Evolutionary conservation across 2,797 vertebrate species (phyloP).

Genomic region (Fundulus diaphanus): DNA sequence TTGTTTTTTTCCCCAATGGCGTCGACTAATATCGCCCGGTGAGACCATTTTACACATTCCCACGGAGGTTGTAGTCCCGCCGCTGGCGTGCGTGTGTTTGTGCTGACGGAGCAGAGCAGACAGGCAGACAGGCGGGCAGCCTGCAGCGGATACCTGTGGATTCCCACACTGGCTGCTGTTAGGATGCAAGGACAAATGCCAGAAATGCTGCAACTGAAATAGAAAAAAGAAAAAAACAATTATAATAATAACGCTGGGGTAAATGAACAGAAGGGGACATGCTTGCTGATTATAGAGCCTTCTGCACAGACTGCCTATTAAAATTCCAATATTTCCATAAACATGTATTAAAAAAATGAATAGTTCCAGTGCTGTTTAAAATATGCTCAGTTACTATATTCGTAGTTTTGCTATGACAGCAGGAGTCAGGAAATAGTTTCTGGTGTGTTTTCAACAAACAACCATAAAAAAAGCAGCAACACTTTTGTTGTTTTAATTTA

Average conservation of each 20-base stretch:
- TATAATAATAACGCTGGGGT: neutral
- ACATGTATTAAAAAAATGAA: neutral
- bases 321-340: neutral
- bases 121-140: neutral
- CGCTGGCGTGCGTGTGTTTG: neutral
- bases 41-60: conserved; percentile 11
- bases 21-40: conserved; percentile 19
- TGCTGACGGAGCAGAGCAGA: too few relatives aligned
- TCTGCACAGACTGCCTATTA: neutral
- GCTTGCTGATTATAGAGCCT: neutral
- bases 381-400: neutral
- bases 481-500: neutral
- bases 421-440: neutral
- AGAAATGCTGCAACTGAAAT: neutral
- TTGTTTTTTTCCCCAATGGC: too few relatives aligned
- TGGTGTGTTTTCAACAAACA: neutral
- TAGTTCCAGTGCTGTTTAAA: neutral
- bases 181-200: neutral
- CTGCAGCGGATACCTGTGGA: conserved; percentile 31
- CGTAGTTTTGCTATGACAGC: neutral
- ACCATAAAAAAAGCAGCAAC: neutral
- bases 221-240: neutral
- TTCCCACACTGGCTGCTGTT: neutral
- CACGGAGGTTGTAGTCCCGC: neutral
- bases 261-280: neutral